A percentile compares a stretch with the other conserved stretches of the same genome.
Conservation (phyloP, 2,888 invertebrate genomes). For the Cylindroiulus punctatus region DNA sequence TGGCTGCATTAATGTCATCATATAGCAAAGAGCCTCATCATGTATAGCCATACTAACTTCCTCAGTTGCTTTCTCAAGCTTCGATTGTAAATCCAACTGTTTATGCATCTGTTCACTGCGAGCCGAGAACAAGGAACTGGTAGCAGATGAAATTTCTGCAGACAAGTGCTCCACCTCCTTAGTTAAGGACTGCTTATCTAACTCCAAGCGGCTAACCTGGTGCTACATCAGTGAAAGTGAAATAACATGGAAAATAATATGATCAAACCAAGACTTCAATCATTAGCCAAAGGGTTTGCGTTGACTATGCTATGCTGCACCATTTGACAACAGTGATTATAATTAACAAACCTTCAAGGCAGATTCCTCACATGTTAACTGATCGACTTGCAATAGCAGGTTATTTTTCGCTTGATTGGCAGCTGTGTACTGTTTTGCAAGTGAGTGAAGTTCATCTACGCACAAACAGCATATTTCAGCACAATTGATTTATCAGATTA, state of each 20-base stretch:
- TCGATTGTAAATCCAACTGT: slow-evolving; percentile 54
- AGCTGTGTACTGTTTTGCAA: slow-evolving; percentile 50
- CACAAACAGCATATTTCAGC: not conserved
- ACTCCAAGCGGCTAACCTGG: slow-evolving; percentile 48
- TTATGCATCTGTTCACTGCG: slow-evolving; percentile 57
- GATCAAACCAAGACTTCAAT: not conserved
- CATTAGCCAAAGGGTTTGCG: not conserved
- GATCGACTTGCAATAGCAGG: slow-evolving; percentile 35
- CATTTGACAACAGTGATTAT: no score
- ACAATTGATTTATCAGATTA: not conserved
- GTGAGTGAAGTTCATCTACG: slow-evolving; percentile 32
- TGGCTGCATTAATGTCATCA: not conserved
- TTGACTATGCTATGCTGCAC: no score
- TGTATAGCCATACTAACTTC: slow-evolving; percentile 47
- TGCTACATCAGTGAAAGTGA: slow-evolving; percentile 19
- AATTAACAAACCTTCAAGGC: not conserved
- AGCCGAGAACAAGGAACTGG: slow-evolving; percentile 23
- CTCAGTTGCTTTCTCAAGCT: slow-evolving; percentile 53
- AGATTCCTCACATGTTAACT: slow-evolving; percentile 9
- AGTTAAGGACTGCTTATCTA: slow-evolving; percentile 39
- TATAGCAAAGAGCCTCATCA: not conserved
- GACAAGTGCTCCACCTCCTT: slow-evolving; percentile 48
- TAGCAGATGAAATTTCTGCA: slow-evolving; percentile 39
- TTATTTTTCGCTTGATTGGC: slow-evolving; percentile 14
- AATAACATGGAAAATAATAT: not conserved